Evolutionary conservation across 2,888 invertebrate species (phyloP), one percentile per base, ranked within the genome.

Genomic region (Papilio gigon): DNA sequence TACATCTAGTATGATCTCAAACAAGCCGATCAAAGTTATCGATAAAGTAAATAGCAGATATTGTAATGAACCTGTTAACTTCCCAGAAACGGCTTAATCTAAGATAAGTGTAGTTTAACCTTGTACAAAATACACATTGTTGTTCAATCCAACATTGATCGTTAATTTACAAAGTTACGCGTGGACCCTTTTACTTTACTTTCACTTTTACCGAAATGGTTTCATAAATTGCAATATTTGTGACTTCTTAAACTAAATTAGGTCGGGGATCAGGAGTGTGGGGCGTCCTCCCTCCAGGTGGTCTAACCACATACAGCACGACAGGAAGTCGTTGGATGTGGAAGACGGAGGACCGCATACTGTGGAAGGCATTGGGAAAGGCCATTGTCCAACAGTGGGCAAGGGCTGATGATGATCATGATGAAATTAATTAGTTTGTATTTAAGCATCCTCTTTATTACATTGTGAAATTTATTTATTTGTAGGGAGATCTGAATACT

Each of bases 41-140:
- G 5, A 30, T 56, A 30, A 56, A 17, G 53, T 56, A 58, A 58
- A 65, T 50, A 63, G 33, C 33, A 17, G 17, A 12, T 64, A 22
- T 33, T 64, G 22, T 25, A 64, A 53, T 53, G 53, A 25, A 53
- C 63, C 35, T 53, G 53, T 64, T 20, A 25, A 53, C 37, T 25
- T 37, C 25, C 53, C 22, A 64, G 53, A 64, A 53, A 11, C 53
- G 50, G 33, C 35, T 63, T 50, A 63, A 53, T 64, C 64, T 64
- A 37, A 50, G 35, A 64, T 64, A 64, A 64, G 53, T 64, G 17
- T 64, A 53, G 53, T 64, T 64, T 37, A 53, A 53, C 64, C 64
- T 64, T 22, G 17, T 27, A 5, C 25, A 63, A 50, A 53, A 50
- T 40, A 53, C 64, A 64, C 64, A 53, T 25, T 53, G 50, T 35